Conservation (phyloP, 2,113 vertebrate species). For the Dryoscopus gambensis region DNA sequence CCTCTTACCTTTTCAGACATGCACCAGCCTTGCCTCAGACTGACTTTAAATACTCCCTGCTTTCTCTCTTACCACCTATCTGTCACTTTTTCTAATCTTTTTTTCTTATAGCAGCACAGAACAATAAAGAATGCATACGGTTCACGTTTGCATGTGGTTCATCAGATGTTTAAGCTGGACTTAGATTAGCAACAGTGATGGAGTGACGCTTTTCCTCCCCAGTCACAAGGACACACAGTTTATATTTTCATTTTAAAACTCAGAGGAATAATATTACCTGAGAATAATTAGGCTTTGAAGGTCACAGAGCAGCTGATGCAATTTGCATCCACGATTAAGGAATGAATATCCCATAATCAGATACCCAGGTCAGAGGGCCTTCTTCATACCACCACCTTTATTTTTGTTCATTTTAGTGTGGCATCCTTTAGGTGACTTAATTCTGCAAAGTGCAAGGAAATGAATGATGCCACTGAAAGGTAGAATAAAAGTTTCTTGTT, state of each 20-base stretch:
- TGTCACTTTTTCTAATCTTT: neutral
- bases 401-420: neutral
- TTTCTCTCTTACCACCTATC: neutral
- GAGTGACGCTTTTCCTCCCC: neutral
- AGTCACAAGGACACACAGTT: neutral
- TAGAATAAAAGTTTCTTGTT: neutral
- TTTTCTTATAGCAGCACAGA: neutral
- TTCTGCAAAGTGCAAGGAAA: neutral
- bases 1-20: neutral
- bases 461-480: neutral
- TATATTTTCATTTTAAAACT: neutral
- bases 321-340: neutral
- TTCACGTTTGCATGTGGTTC: neutral
- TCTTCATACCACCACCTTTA: neutral
- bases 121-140: fast-evolving
- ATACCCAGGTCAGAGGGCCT: neutral
- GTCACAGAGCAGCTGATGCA: neutral
- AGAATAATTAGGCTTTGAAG: neutral
- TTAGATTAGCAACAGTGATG: neutral
- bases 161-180: neutral
- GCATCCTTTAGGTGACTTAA: neutral
- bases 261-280: neutral
- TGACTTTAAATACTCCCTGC: neutral
- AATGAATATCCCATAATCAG: neutral
- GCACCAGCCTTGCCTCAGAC: neutral